phyloP scores from a whole-genome alignment of 1,140 invertebrate genomes.

The Trinorchestia longiramus region DNA sequence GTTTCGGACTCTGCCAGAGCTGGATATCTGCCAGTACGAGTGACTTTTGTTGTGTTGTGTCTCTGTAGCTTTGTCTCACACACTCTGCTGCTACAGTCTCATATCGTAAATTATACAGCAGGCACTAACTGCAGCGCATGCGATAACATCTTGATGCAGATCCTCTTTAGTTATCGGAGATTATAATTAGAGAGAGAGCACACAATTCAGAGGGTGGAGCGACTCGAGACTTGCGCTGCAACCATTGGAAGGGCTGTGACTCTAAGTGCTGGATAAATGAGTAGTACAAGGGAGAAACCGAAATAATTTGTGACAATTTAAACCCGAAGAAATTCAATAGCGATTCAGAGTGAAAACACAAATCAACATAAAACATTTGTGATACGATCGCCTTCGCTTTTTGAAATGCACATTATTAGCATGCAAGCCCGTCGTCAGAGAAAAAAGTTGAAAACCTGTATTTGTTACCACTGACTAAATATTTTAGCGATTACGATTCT shows the following conservation, averaged over 20 bases:
- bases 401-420: neutral
- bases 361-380: neutral
- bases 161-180: neutral
- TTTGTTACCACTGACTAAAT: too few species aligned
- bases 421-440: neutral
- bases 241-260: neutral
- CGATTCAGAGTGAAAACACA: neutral
- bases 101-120: neutral
- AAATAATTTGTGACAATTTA: neutral
- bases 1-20: neutral
- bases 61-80: neutral
- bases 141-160: slow-evolving; percentile 25
- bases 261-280: neutral
- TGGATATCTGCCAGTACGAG: neutral
- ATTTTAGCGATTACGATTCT: too few species aligned
- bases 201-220: neutral
- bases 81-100: neutral
- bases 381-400: neutral
- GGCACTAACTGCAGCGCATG: neutral
- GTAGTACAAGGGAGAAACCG: neutral
- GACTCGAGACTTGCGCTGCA: neutral
- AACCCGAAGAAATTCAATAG: neutral
- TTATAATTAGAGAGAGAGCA: slow-evolving; percentile 9
- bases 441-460: too few species aligned
- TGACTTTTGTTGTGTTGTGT: neutral